These are phyloP conservation scores for Notarius lentiginosus DNA, from an alignment of 2,113 vertebrate genomes.

Conservation along the genomic window DNA sequence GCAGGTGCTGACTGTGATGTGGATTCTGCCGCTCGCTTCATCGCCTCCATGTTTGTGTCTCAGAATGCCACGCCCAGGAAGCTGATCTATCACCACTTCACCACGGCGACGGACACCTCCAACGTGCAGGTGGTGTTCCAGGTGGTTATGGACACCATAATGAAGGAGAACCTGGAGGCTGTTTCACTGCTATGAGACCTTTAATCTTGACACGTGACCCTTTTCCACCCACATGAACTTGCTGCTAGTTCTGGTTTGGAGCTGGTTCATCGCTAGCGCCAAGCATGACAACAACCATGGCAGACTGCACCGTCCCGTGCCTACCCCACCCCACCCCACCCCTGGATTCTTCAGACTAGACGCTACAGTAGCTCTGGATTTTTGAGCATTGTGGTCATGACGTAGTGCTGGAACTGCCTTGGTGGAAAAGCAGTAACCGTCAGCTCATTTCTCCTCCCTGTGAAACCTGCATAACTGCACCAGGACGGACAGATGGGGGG, in stretches of 20 bases:
- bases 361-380: too few species aligned
- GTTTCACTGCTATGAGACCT: slow-evolving; percentile 69
- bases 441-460: background rate
- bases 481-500: too few species aligned
- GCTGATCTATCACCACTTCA: slow-evolving; percentile 78
- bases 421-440: too few species aligned
- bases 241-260: background rate
- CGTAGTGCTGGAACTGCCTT: too few species aligned
- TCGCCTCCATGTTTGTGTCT: slow-evolving; percentile 68
- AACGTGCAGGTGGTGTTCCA: slow-evolving; percentile 78
- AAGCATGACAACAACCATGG: too few species aligned
- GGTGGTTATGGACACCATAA: slow-evolving; percentile 79
- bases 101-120: slow-evolving; percentile 77
- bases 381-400: too few species aligned
- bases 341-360: too few species aligned
- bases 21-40: slow-evolving; percentile 72
- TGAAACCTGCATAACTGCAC: background rate
- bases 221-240: too few species aligned
- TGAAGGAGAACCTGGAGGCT: slow-evolving; percentile 76
- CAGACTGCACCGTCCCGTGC: too few species aligned
- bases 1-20: slow-evolving; percentile 76
- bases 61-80: slow-evolving; percentile 65
- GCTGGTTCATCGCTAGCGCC: too few species aligned
- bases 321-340: too few species aligned
- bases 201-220: too few species aligned